These are phyloP conservation scores for Lethocerus indicus DNA, from an alignment of 1,140 invertebrate species.

Conservation along the genomic window DNA sequence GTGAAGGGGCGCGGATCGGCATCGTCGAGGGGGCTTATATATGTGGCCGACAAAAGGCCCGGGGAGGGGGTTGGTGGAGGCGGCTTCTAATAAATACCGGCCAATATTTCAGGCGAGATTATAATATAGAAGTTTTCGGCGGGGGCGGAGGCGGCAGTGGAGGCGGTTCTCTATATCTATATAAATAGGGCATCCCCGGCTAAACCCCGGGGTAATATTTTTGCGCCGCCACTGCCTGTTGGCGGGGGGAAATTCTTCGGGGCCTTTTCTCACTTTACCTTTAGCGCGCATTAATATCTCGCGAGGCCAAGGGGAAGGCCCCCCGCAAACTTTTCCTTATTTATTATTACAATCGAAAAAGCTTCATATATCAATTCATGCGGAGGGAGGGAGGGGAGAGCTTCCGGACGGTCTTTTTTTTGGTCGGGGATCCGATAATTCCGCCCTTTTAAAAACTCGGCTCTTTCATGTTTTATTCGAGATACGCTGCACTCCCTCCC, in stretches of 20 bases:
- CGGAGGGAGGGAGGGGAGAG: too few relatives aligned
- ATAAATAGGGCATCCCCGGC: neutral
- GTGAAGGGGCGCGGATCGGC: too few relatives aligned
- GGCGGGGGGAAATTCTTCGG: neutral
- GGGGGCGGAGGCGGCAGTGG: neutral
- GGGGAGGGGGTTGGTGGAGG: too few relatives aligned
- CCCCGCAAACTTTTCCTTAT: conserved; percentile 11
- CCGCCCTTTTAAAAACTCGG: too few relatives aligned
- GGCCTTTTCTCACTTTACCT: conserved; percentile 9
- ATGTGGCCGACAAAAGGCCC: too few relatives aligned
- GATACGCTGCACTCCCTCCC: too few relatives aligned
- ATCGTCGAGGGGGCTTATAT: too few relatives aligned
- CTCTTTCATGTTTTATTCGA: too few relatives aligned
- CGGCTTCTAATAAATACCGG: conserved; percentile 1
- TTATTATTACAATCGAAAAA: conserved; percentile 16
- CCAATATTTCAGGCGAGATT: conserved; percentile 6
- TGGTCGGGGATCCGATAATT: too few relatives aligned
- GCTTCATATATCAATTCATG: conserved; percentile 16
- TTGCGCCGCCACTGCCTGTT: conserved; percentile 13
- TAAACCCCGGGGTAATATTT: conserved; percentile 9
- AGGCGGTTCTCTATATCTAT: neutral
- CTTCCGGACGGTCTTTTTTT: too few relatives aligned
- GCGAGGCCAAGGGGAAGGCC: neutral
- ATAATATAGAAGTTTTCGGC: conserved; percentile 10
- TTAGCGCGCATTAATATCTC: conserved; percentile 11